Evolutionary conservation across 2,888 invertebrate species (phyloP).

Genomic region (Leptinotarsa juncta): DNA sequence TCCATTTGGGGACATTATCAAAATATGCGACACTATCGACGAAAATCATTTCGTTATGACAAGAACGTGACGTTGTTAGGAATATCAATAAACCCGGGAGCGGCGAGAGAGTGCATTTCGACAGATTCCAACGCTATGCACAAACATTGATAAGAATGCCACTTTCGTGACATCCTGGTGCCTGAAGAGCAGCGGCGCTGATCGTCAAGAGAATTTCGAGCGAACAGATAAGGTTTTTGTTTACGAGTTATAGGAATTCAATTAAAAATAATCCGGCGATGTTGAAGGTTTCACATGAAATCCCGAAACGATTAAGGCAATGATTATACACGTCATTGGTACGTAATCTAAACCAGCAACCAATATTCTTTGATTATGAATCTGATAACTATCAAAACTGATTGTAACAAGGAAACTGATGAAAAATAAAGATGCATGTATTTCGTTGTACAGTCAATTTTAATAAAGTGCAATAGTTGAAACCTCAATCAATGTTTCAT

Average conservation of each 20-base stretch:
- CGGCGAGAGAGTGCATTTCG: conserved; percentile 4
- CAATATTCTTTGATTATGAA: no score
- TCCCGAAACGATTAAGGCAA: no score
- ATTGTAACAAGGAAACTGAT: no score
- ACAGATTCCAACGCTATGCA: conserved; percentile 12
- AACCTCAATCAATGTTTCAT: no score
- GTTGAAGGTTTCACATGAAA: neutral
- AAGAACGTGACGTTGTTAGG: conserved; percentile 13
- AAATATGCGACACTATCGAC: conserved; percentile 37
- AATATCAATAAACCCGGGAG: conserved; percentile 2
- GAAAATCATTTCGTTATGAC: conserved; percentile 9
- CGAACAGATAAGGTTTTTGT: neutral
- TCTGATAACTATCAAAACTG: no score
- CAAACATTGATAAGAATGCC: conserved; percentile 14
- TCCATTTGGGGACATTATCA: conserved; percentile 30
- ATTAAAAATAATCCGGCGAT: neutral
- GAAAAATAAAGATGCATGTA: no score
- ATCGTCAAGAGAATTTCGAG: conserved; percentile 10
- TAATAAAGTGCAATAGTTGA: no score
- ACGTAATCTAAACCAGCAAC: no score
- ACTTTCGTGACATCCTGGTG: conserved; percentile 4
- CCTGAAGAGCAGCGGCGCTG: neutral
- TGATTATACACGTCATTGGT: no score
- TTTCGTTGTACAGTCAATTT: no score
- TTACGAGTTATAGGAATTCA: neutral